Evolutionary conservation across 2,113 vertebrate species (phyloP), one percentile per base, ranked within the genome.

Genomic region (Gobio gobio): DNA sequence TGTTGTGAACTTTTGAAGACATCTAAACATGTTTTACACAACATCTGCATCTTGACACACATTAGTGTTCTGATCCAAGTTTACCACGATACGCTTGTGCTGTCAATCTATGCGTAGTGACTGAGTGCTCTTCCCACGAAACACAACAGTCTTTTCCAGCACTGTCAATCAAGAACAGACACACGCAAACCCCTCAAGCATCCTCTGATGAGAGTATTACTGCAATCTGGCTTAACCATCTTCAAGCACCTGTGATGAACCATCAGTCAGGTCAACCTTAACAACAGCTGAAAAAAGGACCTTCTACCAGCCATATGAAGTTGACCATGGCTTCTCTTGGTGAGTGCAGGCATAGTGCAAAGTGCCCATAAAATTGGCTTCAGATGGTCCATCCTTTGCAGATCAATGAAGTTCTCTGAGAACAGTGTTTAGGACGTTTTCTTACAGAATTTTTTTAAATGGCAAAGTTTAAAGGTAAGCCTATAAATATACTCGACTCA

Each of bases 361-460:
- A 56, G 54, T 7, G 20, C 83, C 18, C 84, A 77, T 82, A 91
- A 93, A 93, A 95, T 94, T 93, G 93, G 92, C 91, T 91, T 82
- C 91, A 83, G 83, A 88, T 90, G 87, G 90, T 90, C 91, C 78
- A 83, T 90, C 83, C 87, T 86, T 70, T 80, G n/a, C 89, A 85
- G 91, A 94, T 93, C 91, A 92, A 93, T 93, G 92, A 87, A 70
- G 54, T 24, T 9, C 85, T 88, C 90, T 90, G 83, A 84, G 92
- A 90, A 93, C 87, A 85, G 87, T 86, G 90, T 86, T 86, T 73
- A 78, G 82, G 70, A 85, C 87, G 89, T 89, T 74, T 88, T 87
- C 43, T 79, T 89, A 86, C 89, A 90, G 2, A 68, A 86, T 88
- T 88, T 91, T 91, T 86, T 22, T n/a, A 86, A 84, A 86, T 64